Conservation (phyloP, 2,113 vertebrate genomes). For the Falcunculus frontatus region DNA sequence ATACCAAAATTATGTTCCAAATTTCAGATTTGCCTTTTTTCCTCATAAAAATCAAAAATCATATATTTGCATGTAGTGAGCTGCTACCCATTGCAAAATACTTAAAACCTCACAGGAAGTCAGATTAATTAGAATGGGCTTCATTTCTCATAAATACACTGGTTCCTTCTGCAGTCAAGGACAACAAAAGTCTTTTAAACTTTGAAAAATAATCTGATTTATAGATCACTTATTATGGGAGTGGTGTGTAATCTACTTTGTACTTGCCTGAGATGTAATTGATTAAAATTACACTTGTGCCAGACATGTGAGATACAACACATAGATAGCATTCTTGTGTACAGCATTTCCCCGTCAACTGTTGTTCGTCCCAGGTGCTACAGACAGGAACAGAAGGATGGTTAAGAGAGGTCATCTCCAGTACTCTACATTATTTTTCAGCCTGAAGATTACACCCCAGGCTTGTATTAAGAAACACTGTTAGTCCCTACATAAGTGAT, state of each 20-base stretch:
- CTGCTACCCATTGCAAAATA: neutral
- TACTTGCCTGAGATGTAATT: neutral
- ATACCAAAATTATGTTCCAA: neutral
- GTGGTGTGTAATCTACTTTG: neutral
- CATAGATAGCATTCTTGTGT: neutral
- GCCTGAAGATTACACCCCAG: neutral
- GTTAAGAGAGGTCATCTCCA: neutral
- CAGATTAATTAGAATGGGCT: neutral
- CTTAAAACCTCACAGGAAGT: neutral
- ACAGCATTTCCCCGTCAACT: neutral
- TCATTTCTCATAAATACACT: neutral
- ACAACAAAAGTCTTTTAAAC: neutral
- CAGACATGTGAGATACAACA: neutral
- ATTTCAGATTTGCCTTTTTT: neutral
- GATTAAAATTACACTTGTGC: neutral
- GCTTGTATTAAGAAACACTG: neutral
- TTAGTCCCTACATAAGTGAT: neutral
- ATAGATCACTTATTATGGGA: neutral
- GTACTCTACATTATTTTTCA: neutral
- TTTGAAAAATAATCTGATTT: neutral
- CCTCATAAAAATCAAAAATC: neutral
- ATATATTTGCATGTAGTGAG: neutral
- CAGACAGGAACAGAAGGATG: neutral
- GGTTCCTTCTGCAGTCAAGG: neutral
- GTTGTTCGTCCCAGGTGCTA: neutral